These are phyloP conservation scores for Apis mellifera DNA, from an alignment of 1,140 invertebrate genomes.

Conservation along the genomic window DNA sequence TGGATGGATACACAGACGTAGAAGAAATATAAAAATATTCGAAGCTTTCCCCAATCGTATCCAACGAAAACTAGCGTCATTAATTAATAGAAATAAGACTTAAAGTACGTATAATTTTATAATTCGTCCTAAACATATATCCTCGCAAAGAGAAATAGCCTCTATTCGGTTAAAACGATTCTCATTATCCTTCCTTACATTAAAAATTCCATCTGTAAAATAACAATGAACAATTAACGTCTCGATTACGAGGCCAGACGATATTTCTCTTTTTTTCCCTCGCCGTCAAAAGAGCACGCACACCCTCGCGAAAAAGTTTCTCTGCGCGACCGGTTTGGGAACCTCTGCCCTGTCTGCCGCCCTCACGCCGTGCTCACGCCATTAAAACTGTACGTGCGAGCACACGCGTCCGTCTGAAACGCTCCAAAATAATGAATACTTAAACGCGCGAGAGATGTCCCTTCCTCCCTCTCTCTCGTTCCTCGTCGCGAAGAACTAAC, in stretches of 20 bases:
- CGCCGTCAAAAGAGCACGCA: background rate
- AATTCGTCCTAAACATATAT: background rate
- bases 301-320: background rate
- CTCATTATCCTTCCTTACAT: conserved; percentile 1
- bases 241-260: background rate
- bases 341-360: background rate
- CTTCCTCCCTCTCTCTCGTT: background rate
- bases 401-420: conserved; percentile 20
- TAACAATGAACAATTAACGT: background rate
- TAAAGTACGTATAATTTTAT: conserved; percentile 3
- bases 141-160: too few species aligned
- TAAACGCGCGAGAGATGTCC: background rate
- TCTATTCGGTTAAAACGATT: background rate
- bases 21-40: background rate
- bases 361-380: background rate
- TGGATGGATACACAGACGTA: too few species aligned
- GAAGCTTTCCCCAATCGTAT: too few species aligned
- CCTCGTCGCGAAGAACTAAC: conserved; percentile 1
- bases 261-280: background rate
- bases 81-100: conserved; percentile 13
- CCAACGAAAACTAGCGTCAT: background rate
- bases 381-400: conserved; percentile 44
- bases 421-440: conserved; percentile 35
- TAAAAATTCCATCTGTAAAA: background rate
- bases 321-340: background rate